phyloP scores from a whole-genome alignment of 2,888 invertebrate species.

The Papilio elwesi region DNA sequence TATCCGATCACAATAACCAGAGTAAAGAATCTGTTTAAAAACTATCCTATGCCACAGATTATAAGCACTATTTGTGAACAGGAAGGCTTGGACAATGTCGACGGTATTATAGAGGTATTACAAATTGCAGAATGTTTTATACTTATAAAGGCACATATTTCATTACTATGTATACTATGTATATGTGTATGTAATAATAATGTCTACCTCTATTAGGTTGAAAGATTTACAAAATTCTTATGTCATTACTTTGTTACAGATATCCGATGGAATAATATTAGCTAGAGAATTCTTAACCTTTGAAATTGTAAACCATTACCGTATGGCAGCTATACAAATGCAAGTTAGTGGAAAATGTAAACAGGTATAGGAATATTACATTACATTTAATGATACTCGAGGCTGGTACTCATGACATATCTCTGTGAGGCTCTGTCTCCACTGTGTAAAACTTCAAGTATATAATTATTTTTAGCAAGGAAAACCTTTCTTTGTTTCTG shows the following conservation, averaged over 20 bases:
- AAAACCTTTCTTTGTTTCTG: constrained; percentile 67
- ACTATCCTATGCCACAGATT: constrained; percentile 51
- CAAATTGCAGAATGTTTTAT: too few species aligned
- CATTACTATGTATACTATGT: too few species aligned
- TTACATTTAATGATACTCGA: too few species aligned
- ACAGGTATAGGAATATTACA: constrained; percentile 59
- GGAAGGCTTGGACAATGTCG: constrained; percentile 62
- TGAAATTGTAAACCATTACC: constrained; percentile 53
- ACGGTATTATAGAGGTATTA: constrained; percentile 59
- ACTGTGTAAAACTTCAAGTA: background rate
- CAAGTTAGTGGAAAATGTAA: constrained; percentile 66
- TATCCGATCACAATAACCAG: constrained; percentile 47
- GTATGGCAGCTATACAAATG: constrained; percentile 63
- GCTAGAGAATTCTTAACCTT: constrained; percentile 65
- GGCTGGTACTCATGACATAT: too few species aligned
- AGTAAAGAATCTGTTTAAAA: constrained; percentile 51
- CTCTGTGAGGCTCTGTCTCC: too few species aligned
- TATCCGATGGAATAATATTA: constrained; percentile 65
- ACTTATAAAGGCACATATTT: too few species aligned
- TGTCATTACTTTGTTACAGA: constrained; percentile 51
- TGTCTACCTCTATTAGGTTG: too few species aligned
- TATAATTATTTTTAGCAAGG: constrained; percentile 57
- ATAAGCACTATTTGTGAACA: constrained; percentile 60
- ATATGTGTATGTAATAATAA: too few species aligned
- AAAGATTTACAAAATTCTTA: too few species aligned